phyloP scores from a whole-genome alignment of 2,797 vertebrate genomes.

The Sebastes steindachneri region DNA sequence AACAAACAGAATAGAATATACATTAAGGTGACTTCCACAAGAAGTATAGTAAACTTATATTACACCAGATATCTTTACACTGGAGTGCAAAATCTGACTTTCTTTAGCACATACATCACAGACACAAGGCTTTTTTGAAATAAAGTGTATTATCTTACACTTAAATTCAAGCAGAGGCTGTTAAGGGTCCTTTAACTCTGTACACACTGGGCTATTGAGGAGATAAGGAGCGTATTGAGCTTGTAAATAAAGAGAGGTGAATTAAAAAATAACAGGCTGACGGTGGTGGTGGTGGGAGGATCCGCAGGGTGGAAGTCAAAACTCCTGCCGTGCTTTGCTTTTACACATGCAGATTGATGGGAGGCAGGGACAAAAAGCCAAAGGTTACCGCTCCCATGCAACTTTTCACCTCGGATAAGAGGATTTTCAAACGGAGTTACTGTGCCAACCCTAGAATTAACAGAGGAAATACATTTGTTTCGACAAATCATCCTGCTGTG shows the following conservation, averaged over 20 bases:
- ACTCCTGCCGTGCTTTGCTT: constrained; percentile 54
- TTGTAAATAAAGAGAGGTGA: constrained; percentile 50
- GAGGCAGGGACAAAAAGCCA: constrained; percentile 47
- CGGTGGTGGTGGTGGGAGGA: neutral
- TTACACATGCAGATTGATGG: constrained; percentile 68
- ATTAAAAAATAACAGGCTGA: constrained; percentile 1
- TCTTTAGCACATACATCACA: constrained; percentile 4
- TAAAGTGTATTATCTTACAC: constrained; percentile 27
- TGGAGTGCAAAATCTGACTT: constrained; percentile 7
- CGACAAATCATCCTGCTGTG: neutral
- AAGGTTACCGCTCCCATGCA: constrained; percentile 28
- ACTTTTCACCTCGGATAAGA: constrained; percentile 36
- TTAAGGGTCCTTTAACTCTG: constrained; percentile 24
- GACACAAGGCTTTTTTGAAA: neutral
- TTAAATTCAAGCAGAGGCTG: constrained; percentile 39
- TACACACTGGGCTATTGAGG: constrained; percentile 25
- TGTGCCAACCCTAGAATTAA: neutral
- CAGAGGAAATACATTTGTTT: constrained; percentile 3
- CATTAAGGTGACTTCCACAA: constrained; percentile 77
- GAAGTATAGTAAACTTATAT: constrained; percentile 76
- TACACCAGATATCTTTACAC: constrained; percentile 11
- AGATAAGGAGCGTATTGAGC: constrained; percentile 51
- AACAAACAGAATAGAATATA: constrained; percentile 74
- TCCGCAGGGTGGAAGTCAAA: constrained; percentile 35
- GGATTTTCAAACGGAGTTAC: constrained; percentile 39